A percentile compares a stretch with the other conserved stretches of the same genome.
Evolutionary conservation across 2,888 invertebrate genomes (phyloP).

Genomic region (Marasmarcha lunaedactyla): DNA sequence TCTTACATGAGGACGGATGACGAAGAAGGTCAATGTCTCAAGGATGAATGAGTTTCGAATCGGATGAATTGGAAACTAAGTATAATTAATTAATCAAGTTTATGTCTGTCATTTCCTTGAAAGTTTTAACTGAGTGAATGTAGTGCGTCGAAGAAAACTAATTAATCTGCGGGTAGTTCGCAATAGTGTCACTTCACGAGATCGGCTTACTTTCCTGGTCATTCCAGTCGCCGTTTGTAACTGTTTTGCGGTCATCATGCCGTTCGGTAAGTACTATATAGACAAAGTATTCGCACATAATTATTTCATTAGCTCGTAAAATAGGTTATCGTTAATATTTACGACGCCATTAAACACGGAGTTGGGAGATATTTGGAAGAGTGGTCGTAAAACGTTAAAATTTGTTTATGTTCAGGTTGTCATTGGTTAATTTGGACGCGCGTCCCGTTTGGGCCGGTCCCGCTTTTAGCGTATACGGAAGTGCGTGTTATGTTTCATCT

Average conservation of each 20-base stretch:
- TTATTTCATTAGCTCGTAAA: too few species aligned
- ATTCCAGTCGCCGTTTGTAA: neutral
- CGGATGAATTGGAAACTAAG: too few species aligned
- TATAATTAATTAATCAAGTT: too few species aligned
- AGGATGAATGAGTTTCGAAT: too few species aligned
- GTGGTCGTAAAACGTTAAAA: neutral
- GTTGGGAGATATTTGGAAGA: neutral
- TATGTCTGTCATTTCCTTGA: too few species aligned
- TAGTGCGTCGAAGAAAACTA: too few species aligned
- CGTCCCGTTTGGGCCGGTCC: neutral
- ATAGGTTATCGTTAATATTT: neutral
- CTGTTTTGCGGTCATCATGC: neutral
- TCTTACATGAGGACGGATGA: too few species aligned
- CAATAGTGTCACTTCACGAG: neutral
- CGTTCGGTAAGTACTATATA: too few species aligned
- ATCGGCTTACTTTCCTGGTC: neutral
- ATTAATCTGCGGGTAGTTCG: neutral
- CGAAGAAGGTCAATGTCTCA: too few species aligned
- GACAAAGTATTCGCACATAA: too few species aligned
- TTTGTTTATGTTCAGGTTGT: neutral
- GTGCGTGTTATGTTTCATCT: constrained; percentile 30
- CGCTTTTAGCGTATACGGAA: constrained; percentile 30
- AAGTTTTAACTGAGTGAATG: too few species aligned
- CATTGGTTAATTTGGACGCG: neutral
- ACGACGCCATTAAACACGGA: neutral